Evolutionary conservation across 2,888 invertebrate genomes (phyloP), one percentile per base, ranked within the genome.

Genomic region (Helobdella robusta): DNA sequence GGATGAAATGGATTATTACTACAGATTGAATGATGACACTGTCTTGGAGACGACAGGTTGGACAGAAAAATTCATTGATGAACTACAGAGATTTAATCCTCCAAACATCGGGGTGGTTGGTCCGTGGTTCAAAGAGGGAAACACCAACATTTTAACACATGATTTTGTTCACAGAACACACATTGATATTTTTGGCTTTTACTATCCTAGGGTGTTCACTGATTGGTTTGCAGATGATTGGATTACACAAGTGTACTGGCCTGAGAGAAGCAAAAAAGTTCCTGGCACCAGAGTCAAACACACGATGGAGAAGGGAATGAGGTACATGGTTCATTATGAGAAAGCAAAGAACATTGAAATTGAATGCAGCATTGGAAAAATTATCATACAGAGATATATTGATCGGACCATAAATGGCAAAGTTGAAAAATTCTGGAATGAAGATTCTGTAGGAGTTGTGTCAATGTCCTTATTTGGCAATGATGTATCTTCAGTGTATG

Each of bases 151-250:
- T 52, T 54, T 72, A 36, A 72, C 72, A 20, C 69, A 70, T 50
- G 72, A 72, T 58, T 72, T 72, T 66, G 71, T 71, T 3, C 72
- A 72, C 32, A 58, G 72, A n/a, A 70, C 70, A 25, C 72, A 72
- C 48, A 61, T 72, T 20, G 72, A 72, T 34, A 68, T 72, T 4
- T 72, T 72, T 65, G 72, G 72, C 6, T 71, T 69, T 64, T 72
- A 72, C 59, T 72, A 72, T 56, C 72, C 72, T 0, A 52, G 72
- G 4, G 67, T 72, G 11, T 72, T 72, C 67, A 72, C 72, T 32
- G 72, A 72, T 52, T 4, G 80, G 66, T 74, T 88, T 89, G 6
- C 83, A 84, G 78, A 95, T 95, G n/a, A 81, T 79, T 6, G 84
- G 83, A 0, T 85, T 85, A 78, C 95, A 93, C 32, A 60, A 20